Percentiles rank a stretch among this genome's conserved stretches.
phyloP scores from a whole-genome alignment of 2,797 vertebrate species.

The Oryzias dopingdopingensis region DNA sequence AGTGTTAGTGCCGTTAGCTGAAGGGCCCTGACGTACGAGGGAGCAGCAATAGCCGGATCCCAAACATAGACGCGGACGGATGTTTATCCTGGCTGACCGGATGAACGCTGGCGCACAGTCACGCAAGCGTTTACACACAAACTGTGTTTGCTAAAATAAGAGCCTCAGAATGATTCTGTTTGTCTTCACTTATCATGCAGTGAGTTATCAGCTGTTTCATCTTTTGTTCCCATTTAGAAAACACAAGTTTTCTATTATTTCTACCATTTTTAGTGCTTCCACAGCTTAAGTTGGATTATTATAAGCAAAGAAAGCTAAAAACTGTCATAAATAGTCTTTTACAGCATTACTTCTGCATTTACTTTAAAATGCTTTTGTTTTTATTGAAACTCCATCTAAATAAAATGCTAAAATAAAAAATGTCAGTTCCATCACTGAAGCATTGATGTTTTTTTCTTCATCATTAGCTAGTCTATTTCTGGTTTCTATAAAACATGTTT shows the following conservation, averaged over 20 bases:
- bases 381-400: too few relatives aligned
- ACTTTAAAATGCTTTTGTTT: too few relatives aligned
- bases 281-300: too few relatives aligned
- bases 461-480: too few relatives aligned
- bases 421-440: too few relatives aligned
- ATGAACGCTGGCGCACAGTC: not conserved
- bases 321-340: too few relatives aligned
- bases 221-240: slow-evolving; percentile 1
- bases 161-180: slow-evolving; percentile 2
- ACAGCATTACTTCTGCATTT: too few relatives aligned
- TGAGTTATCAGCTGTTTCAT: slow-evolving; percentile 6
- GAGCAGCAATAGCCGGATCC: slow-evolving; percentile 30
- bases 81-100: slow-evolving; percentile 44
- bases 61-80: slow-evolving; percentile 42
- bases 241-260: not conserved
- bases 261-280: too few relatives aligned
- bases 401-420: too few relatives aligned
- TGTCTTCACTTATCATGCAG: slow-evolving; percentile 3
- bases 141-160: slow-evolving; percentile 33
- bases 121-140: slow-evolving; percentile 5
- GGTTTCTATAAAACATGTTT: too few relatives aligned
- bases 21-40: slow-evolving; percentile 46
- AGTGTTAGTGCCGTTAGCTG: slow-evolving; percentile 35
- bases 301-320: too few relatives aligned
- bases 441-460: too few relatives aligned